These are phyloP conservation scores for Datnioides undecimradiatus DNA, from an alignment of 2,113 vertebrate genomes.

Conservation along the genomic window DNA sequence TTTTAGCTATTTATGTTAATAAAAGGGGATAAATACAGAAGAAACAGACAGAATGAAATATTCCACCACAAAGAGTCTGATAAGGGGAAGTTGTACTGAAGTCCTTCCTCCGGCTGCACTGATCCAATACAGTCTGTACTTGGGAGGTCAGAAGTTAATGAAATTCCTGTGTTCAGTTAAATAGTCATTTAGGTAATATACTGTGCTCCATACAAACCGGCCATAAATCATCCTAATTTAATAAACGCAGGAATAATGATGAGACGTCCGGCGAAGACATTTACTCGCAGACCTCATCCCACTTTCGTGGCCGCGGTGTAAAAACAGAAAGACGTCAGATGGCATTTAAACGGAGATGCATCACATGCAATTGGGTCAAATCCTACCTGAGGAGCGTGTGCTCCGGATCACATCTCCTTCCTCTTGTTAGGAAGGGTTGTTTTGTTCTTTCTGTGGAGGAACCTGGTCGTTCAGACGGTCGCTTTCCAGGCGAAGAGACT, in stretches of 20 bases:
- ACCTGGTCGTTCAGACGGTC: slow-evolving; percentile 11
- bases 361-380: slow-evolving; percentile 76
- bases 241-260: slow-evolving; percentile 87
- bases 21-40: too few species aligned
- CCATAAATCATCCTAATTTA: slow-evolving; percentile 88
- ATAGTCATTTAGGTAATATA: slow-evolving; percentile 84
- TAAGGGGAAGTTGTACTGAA: slow-evolving; percentile 15
- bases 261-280: slow-evolving; percentile 81
- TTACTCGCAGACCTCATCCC: slow-evolving; percentile 81
- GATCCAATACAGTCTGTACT: slow-evolving; percentile 70
- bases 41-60: background rate
- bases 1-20: too few species aligned
- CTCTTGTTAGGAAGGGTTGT: slow-evolving; percentile 14
- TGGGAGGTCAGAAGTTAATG: slow-evolving; percentile 86
- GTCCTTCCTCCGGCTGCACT: slow-evolving; percentile 45
- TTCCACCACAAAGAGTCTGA: slow-evolving; percentile 7
- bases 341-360: slow-evolving; percentile 77
- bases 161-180: slow-evolving; percentile 86
- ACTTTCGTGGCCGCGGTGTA: slow-evolving; percentile 79
- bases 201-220: slow-evolving; percentile 69
- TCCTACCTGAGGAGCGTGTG: slow-evolving; percentile 65
- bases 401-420: slow-evolving; percentile 37
- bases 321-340: slow-evolving; percentile 82
- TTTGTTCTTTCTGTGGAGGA: background rate
- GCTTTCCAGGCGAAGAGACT: background rate